Percentiles rank a stretch among this genome's conserved stretches.
phyloP scores from a whole-genome alignment of 2,797 vertebrate species.

The Orestias chungarensis region DNA sequence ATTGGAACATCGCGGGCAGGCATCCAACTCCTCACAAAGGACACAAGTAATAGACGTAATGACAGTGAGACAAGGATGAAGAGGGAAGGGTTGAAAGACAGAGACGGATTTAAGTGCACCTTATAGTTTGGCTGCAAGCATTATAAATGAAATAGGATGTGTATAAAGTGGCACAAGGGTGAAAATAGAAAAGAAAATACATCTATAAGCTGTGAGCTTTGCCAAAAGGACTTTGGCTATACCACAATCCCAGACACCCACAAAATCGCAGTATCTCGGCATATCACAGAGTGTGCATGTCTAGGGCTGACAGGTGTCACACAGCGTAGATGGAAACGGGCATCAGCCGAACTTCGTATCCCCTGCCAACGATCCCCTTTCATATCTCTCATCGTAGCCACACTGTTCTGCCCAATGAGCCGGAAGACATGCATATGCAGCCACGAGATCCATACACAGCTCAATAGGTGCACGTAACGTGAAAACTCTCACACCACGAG shows the following conservation, averaged over 20 bases:
- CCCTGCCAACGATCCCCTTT: slow-evolving; percentile 84
- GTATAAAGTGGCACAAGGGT: slow-evolving; percentile 53
- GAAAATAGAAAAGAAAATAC: slow-evolving; percentile 44
- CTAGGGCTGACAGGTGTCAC: slow-evolving; percentile 74
- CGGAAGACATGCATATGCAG: slow-evolving; percentile 43
- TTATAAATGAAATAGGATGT: slow-evolving; percentile 45
- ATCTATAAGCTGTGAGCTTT: slow-evolving; percentile 51
- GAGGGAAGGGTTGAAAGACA: slow-evolving; percentile 2
- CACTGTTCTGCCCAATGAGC: slow-evolving; percentile 65
- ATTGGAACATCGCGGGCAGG: slow-evolving; percentile 46
- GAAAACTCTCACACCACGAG: slow-evolving; percentile 38
- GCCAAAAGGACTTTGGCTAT: slow-evolving; percentile 50
- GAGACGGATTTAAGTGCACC: slow-evolving; percentile 37
- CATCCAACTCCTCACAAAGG: slow-evolving; percentile 53
- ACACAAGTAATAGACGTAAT: slow-evolving; percentile 34
- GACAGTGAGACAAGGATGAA: neutral
- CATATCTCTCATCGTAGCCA: slow-evolving; percentile 67
- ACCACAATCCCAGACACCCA: slow-evolving; percentile 28
- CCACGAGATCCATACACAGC: slow-evolving; percentile 36
- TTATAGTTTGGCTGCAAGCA: slow-evolving; percentile 46
- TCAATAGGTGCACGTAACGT: slow-evolving; percentile 47
- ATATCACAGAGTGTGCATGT: slow-evolving; percentile 51
- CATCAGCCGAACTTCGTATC: slow-evolving; percentile 85
- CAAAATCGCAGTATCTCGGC: slow-evolving; percentile 57
- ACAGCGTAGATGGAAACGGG: slow-evolving; percentile 82